Percentiles rank a stretch among this genome's conserved stretches.
Evolutionary conservation across 2,113 vertebrate genomes (phyloP).

Genomic region (Felis chaus): DNA sequence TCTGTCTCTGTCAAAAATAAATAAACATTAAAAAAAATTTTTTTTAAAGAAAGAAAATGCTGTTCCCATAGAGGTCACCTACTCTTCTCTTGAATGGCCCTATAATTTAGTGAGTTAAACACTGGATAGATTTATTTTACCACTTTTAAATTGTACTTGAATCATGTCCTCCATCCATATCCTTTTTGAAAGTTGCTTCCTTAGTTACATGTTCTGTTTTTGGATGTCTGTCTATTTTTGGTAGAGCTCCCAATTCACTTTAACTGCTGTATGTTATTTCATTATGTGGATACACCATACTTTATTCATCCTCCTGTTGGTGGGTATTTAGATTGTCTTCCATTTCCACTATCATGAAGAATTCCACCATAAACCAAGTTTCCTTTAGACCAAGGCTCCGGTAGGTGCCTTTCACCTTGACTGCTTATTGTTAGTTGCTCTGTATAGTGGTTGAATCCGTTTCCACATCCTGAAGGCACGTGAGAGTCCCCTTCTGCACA

Average conservation of each 20-base stretch:
- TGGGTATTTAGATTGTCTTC: not conserved
- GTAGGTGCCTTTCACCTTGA: not conserved
- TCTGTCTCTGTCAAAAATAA: no score
- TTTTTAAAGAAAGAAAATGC: not conserved
- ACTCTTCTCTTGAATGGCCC: not conserved
- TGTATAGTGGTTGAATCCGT: not conserved
- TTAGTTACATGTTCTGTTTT: not conserved
- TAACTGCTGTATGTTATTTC: not conserved
- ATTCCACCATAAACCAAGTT: not conserved
- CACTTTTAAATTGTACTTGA: not conserved
- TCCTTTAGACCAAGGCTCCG: not conserved
- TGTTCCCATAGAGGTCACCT: not conserved
- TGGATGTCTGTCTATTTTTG: not conserved
- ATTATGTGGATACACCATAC: not conserved
- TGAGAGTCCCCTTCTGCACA: not conserved
- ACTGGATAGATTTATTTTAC: not conserved
- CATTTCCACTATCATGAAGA: not conserved
- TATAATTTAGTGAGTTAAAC: not conserved
- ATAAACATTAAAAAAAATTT: no score
- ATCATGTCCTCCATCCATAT: not conserved
- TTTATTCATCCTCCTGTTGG: not conserved
- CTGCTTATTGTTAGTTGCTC: no score
- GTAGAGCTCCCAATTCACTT: not conserved
- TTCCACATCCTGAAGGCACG: accelerated
- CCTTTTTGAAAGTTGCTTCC: not conserved